Evolutionary conservation across 2,888 invertebrate species (phyloP).

Genomic region (Heliconius cydno): DNA sequence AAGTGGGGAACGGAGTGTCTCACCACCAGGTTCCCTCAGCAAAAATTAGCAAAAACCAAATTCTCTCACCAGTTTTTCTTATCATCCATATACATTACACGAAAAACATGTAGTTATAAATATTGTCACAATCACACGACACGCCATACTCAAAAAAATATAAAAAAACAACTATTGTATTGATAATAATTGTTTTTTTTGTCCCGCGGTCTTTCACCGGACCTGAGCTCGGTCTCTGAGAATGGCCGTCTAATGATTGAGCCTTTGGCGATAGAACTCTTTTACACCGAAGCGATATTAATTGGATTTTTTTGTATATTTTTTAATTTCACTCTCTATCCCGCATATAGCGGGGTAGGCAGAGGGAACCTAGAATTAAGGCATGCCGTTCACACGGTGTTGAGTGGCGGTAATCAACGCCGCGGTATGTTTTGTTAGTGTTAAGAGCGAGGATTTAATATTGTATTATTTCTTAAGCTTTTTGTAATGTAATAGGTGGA

Average conservation of each 20-base stretch:
- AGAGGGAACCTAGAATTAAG: too few relatives aligned
- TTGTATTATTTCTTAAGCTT: too few relatives aligned
- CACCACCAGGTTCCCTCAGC: neutral
- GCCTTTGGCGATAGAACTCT: conserved; percentile 53
- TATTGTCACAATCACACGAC: conserved; percentile 30
- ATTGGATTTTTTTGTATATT: neutral
- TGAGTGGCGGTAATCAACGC: too few relatives aligned
- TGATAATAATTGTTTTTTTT: conserved; percentile 53
- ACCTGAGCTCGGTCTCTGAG: conserved; percentile 57
- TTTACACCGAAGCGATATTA: conserved; percentile 48
- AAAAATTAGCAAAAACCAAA: neutral
- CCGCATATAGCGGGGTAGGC: too few relatives aligned
- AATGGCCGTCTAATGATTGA: conserved; percentile 61
- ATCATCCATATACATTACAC: neutral
- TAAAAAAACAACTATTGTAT: conserved; percentile 34
- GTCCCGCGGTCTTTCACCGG: conserved; percentile 66
- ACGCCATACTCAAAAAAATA: conserved; percentile 27
- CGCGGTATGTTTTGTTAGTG: too few relatives aligned
- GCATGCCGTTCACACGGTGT: too few relatives aligned
- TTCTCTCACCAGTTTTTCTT: neutral
- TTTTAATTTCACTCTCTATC: neutral
- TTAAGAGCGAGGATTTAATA: too few relatives aligned
- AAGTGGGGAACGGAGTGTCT: too few relatives aligned
- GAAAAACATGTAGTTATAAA: conserved; percentile 24
- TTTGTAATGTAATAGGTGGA: too few relatives aligned